Percentiles rank a stretch among this genome's conserved stretches.
Evolutionary conservation across 1,140 invertebrate genomes (phyloP).

Genomic region (Ooceraea biroi): DNA sequence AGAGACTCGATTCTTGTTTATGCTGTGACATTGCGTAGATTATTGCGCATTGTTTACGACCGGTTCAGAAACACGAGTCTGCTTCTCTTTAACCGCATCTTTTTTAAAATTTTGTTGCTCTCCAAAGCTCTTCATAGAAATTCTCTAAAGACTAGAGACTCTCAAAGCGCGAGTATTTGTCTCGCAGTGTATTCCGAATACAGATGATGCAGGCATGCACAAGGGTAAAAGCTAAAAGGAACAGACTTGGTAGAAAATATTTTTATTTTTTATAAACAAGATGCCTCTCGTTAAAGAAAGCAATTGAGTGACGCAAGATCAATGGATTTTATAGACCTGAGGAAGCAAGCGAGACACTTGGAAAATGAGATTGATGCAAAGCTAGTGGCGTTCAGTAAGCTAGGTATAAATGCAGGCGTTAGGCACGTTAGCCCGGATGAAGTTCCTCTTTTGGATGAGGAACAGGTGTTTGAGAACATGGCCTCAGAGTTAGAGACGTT

Average conservation of each 20-base stretch:
- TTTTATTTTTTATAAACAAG: not conserved
- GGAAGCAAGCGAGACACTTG: slow-evolving; percentile 96
- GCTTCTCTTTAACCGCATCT: too few species aligned
- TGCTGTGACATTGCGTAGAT: not conserved
- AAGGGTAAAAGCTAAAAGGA: not conserved
- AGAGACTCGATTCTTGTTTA: slow-evolving; percentile 17
- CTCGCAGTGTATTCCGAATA: too few species aligned
- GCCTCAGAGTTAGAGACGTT: slow-evolving; percentile 96
- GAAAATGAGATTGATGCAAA: slow-evolving; percentile 99
- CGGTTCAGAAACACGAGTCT: too few species aligned
- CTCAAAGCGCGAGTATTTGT: too few species aligned
- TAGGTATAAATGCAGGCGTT: slow-evolving; percentile 91
- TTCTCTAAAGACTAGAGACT: too few species aligned
- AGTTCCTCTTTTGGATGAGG: slow-evolving; percentile 93
- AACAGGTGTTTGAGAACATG: slow-evolving; percentile 97
- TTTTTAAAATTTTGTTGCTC: too few species aligned
- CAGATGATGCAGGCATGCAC: too few species aligned
- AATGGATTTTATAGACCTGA: slow-evolving; percentile 90
- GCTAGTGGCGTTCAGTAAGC: slow-evolving; percentile 97
- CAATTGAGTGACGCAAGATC: not conserved
- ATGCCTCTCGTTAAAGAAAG: not conserved
- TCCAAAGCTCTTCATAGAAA: too few species aligned
- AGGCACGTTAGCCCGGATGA: slow-evolving; percentile 89
- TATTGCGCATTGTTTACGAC: too few species aligned
- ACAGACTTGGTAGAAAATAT: not conserved